Evolutionary conservation across 2,113 vertebrate species (phyloP).

Genomic region (Grammomys dolichurus): DNA sequence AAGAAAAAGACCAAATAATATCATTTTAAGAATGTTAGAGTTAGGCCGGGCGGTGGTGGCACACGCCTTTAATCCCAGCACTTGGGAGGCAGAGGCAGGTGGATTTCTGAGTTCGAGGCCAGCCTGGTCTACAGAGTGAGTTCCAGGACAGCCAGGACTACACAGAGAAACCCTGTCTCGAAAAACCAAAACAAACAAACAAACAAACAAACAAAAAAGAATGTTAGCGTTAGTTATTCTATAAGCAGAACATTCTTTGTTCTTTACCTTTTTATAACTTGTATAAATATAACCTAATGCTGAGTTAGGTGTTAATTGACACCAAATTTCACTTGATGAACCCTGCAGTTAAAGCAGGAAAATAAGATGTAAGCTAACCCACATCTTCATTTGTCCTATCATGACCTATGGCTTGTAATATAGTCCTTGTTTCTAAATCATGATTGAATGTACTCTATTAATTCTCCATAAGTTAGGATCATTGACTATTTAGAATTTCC

Average conservation of each 20-base stretch:
- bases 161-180: too few species aligned
- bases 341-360: conserved; percentile 44
- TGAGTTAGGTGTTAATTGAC: conserved; percentile 59
- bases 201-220: not conserved
- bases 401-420: conserved; percentile 21
- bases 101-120: too few species aligned
- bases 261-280: conserved; percentile 12
- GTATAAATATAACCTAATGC: conserved; percentile 47
- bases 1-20: not conserved
- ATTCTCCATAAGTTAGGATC: conserved; percentile 38
- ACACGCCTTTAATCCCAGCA: too few species aligned
- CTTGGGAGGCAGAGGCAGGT: too few species aligned
- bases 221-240: not conserved
- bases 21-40: conserved; percentile 48
- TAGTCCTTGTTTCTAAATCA: conserved; percentile 52
- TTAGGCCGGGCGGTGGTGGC: not conserved
- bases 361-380: conserved; percentile 48
- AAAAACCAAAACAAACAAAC: too few species aligned
- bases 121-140: too few species aligned
- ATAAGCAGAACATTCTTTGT: conserved; percentile 40
- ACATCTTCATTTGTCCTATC: conserved; percentile 1
- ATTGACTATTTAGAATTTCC: conserved; percentile 6
- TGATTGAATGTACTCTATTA: not conserved
- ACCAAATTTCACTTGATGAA: conserved; percentile 32
- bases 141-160: too few species aligned